A percentile compares a stretch with the other conserved stretches of the same genome.
Evolutionary conservation across 2,888 invertebrate genomes (phyloP).

Genomic region (Pelosia muscerda): DNA sequence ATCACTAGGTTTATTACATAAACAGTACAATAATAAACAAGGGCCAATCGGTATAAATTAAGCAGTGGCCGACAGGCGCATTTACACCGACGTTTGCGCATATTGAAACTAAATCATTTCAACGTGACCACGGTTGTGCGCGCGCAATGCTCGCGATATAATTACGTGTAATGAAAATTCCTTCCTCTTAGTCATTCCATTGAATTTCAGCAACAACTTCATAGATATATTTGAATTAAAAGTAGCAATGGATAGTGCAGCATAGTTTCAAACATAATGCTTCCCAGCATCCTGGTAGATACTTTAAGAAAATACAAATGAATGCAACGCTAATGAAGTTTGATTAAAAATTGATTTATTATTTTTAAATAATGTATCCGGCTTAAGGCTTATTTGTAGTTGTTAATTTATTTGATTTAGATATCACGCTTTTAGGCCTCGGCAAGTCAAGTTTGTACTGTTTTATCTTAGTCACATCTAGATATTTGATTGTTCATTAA

Average conservation of each 20-base stretch:
- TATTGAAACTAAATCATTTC: slow-evolving; percentile 82
- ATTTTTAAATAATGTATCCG: slow-evolving; percentile 65
- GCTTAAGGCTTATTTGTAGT: slow-evolving; percentile 53
- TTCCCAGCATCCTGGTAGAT: slow-evolving; percentile 13
- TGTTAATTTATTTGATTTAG: slow-evolving; percentile 64
- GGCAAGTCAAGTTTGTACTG: slow-evolving; percentile 35
- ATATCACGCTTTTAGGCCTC: slow-evolving; percentile 57
- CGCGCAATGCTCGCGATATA: slow-evolving; percentile 25
- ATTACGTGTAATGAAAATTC: slow-evolving; percentile 50
- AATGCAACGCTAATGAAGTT: slow-evolving; percentile 75
- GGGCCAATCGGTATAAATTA: slow-evolving; percentile 78
- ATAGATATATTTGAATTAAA: not conserved
- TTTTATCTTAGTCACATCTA: slow-evolving; percentile 38
- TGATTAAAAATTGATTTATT: slow-evolving; percentile 79
- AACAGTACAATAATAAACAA: slow-evolving; percentile 72
- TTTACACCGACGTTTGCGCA: slow-evolving; percentile 72
- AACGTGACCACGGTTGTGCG: slow-evolving; percentile 64
- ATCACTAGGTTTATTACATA: slow-evolving; percentile 72
- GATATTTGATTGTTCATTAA: slow-evolving; percentile 43
- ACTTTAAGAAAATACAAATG: slow-evolving; percentile 67
- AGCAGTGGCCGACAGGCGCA: slow-evolving; percentile 66
- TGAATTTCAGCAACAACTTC: slow-evolving; percentile 20
- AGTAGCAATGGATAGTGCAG: slow-evolving; percentile 23
- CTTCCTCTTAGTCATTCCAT: slow-evolving; percentile 34
- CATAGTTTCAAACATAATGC: slow-evolving; percentile 27